Evolutionary conservation across 1,140 invertebrate species (phyloP), one percentile per base, ranked within the genome.

Genomic region (Drosophila nannoptera): DNA sequence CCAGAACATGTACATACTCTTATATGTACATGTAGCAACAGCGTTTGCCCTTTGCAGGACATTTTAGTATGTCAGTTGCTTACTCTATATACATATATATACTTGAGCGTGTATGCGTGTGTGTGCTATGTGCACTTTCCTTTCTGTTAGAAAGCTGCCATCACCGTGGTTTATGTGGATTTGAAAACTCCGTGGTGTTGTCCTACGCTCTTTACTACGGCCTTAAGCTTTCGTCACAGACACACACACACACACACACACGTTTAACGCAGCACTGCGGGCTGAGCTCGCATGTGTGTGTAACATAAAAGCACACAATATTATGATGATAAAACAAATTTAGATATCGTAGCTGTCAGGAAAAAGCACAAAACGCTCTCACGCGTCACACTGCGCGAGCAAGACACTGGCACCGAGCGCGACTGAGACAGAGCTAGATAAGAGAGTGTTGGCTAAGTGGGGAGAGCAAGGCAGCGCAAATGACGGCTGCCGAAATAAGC

Each of bases 301-400:
- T 33, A 48, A 16, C 32, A 33, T 40, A 16, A 65, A 70, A 69
- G 53, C 60, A 7, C 16, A 45, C 35, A 55, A 54, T 58, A 59
- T 69, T 69, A 69, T 70, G 43, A 65, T 45, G 60, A 65, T 70
- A 65, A 61, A 70, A 65, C 54, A 64, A 42, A 73, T 64, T 69
- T 65, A 60, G 56, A 52, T 36, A 52, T 52, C 53, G 65, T 46
- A 45, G 32, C 59, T 42, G 40, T 45, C 58, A 60, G 63, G 56
- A 64, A 63, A 78, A 65, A 52, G 54, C 43, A 55, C 31, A 32
- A 50, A 16, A 29, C 38, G 22, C 22, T 22, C 22, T 22, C 22
- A 22, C 22, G 22, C 22, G 31, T 12, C n/a, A 50, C 14, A 63
- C 14, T 3, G 4, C 3, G 40, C 16, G 43, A 60, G 50, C 40